A percentile compares a stretch with the other conserved stretches of the same genome.
Conservation (phyloP, 1,140 invertebrate genomes). For the Drosophila nigrodunni region DNA sequence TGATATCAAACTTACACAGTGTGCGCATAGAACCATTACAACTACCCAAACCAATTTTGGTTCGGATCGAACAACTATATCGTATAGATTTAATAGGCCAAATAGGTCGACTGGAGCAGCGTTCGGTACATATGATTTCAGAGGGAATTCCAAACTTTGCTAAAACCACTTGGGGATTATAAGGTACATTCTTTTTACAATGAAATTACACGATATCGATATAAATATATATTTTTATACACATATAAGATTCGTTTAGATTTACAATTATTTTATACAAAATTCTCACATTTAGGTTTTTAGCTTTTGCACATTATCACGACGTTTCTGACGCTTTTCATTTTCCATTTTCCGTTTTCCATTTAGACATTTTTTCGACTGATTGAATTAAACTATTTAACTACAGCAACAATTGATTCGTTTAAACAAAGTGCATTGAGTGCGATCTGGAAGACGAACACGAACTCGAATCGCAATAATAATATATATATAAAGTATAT, state of each 20-base stretch:
- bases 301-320: slow-evolving; percentile 74
- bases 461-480: slow-evolving; percentile 47
- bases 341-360: slow-evolving; percentile 13
- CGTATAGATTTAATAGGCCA: too few species aligned
- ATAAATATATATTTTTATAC: slow-evolving; percentile 29
- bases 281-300: slow-evolving; percentile 78
- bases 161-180: too few species aligned
- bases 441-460: slow-evolving; percentile 42
- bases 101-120: too few species aligned
- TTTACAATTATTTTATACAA: slow-evolving; percentile 79
- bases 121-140: too few species aligned
- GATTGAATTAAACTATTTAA: slow-evolving; percentile 75
- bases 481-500: slow-evolving; percentile 63
- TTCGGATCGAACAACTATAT: too few species aligned
- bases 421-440: slow-evolving; percentile 74
- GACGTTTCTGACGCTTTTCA: slow-evolving; percentile 56
- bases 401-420: slow-evolving; percentile 77
- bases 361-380: slow-evolving; percentile 40
- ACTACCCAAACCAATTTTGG: too few species aligned
- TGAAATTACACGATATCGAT: neutral
- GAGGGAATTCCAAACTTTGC: too few species aligned
- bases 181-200: neutral
- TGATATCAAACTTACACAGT: too few species aligned
- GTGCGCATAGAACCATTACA: too few species aligned
- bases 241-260: slow-evolving; percentile 58